Conservation (phyloP, 2,888 invertebrate species). For the Nineta flava region DNA sequence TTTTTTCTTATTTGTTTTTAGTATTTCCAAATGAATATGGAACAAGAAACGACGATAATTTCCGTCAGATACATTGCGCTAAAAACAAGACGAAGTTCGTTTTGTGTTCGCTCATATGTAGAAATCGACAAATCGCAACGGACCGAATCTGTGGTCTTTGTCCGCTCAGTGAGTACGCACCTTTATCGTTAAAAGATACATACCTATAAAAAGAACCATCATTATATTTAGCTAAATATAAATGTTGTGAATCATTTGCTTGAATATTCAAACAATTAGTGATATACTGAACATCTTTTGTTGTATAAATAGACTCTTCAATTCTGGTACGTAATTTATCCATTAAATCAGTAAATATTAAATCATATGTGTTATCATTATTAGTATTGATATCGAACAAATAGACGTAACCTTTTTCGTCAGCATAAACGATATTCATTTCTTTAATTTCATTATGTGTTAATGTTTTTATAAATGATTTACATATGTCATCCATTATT, state of each 20-base stretch:
- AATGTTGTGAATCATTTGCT: background rate
- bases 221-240: conserved; percentile 1
- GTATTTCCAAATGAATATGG: too few relatives aligned
- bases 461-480: conserved; percentile 9
- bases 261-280: background rate
- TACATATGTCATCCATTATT: conserved; percentile 36
- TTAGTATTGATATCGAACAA: conserved; percentile 19
- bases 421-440: conserved; percentile 27
- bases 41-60: too few relatives aligned
- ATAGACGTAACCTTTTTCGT: conserved; percentile 27
- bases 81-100: too few relatives aligned
- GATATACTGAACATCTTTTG: background rate
- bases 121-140: too few relatives aligned
- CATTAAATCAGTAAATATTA: conserved; percentile 2
- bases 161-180: too few relatives aligned
- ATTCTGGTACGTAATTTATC: background rate
- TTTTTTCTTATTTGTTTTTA: too few relatives aligned
- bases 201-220: conserved; percentile 6
- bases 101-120: too few relatives aligned
- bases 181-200: too few relatives aligned
- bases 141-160: too few relatives aligned
- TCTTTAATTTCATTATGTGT: conserved; percentile 14
- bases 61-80: too few relatives aligned
- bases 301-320: background rate
- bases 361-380: background rate